Conservation (phyloP, 1,140 invertebrate species). For the Psix sp. region DNA sequence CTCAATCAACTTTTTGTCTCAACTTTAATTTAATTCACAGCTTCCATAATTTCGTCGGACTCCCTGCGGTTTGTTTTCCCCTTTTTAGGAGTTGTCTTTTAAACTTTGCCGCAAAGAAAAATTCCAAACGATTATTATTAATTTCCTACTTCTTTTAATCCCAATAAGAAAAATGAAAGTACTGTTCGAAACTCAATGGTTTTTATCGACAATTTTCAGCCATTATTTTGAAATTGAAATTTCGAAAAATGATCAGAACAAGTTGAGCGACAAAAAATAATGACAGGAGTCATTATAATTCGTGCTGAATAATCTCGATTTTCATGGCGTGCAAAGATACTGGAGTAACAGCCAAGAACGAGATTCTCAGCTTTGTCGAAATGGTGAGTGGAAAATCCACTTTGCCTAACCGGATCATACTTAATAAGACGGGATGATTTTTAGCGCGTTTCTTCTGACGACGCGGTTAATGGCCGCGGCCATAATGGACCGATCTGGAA, state of each 20-base stretch:
- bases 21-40: slow-evolving; percentile 20
- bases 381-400: slow-evolving; percentile 49
- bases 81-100: too few relatives aligned
- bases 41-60: background rate
- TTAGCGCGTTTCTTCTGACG: slow-evolving; percentile 30
- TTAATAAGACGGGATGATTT: slow-evolving; percentile 50
- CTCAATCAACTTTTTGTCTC: slow-evolving; percentile 41
- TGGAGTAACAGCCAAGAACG: background rate
- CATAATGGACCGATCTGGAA: slow-evolving; percentile 43
- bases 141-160: too few relatives aligned
- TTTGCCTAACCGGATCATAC: slow-evolving; percentile 49
- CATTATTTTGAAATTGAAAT: too few relatives aligned
- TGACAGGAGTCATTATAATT: background rate
- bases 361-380: slow-evolving; percentile 32
- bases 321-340: slow-evolving; percentile 2
- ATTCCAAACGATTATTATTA: too few relatives aligned
- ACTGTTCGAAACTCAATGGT: too few relatives aligned
- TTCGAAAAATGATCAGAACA: too few relatives aligned
- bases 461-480: slow-evolving; percentile 30
- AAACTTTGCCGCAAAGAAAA: too few relatives aligned
- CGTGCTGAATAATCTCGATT: slow-evolving; percentile 8
- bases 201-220: too few relatives aligned
- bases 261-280: too few relatives aligned
- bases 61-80: background rate
- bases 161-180: too few relatives aligned